Conservation (phyloP, 2,888 invertebrate species). For the Gastracanthus pulcherrimus region DNA sequence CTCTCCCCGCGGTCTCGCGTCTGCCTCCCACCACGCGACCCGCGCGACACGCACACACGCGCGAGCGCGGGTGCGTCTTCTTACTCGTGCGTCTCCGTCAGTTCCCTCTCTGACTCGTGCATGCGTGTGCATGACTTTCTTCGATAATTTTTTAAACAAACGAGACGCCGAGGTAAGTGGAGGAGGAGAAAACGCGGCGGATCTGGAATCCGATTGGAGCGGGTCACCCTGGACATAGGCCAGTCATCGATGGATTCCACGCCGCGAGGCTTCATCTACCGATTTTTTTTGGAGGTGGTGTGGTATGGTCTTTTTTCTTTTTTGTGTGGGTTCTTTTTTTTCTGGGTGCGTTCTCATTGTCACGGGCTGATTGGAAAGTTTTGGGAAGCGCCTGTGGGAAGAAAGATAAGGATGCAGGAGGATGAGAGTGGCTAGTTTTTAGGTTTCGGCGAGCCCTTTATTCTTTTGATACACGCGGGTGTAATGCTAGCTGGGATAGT, state of each 20-base stretch:
- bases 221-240: too few relatives aligned
- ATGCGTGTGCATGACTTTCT: conserved; percentile 68
- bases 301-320: neutral
- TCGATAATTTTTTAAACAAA: conserved; percentile 77
- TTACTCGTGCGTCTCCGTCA: too few relatives aligned
- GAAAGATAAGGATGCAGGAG: conserved; percentile 14
- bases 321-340: neutral
- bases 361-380: conserved; percentile 12
- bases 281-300: neutral
- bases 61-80: conserved; percentile 37
- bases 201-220: conserved; percentile 9
- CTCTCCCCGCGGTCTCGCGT: conserved; percentile 58
- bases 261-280: too few relatives aligned
- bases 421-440: conserved; percentile 4
- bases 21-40: conserved; percentile 55
- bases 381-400: neutral
- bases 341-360: conserved; percentile 24
- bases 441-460: neutral
- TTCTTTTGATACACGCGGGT: too few relatives aligned
- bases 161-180: conserved; percentile 36
- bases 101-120: conserved; percentile 46
- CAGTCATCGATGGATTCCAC: neutral
- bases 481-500: neutral
- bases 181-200: neutral
- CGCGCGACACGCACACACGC: conserved; percentile 30